phyloP scores from a whole-genome alignment of 2,797 vertebrate genomes.

The Sebastes taczanowskii region DNA sequence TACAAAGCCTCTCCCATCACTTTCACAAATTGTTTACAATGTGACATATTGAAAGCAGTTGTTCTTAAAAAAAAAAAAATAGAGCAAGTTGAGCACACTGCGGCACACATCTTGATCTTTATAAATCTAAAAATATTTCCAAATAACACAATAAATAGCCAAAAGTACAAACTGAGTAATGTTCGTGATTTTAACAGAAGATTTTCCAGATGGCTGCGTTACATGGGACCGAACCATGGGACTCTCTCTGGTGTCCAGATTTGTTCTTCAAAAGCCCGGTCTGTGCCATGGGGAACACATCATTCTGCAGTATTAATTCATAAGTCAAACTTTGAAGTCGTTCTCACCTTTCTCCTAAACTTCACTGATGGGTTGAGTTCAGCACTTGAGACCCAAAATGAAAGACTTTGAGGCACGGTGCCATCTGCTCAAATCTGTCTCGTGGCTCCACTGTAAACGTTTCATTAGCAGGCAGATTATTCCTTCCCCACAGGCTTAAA shows the following conservation, averaged over 20 bases:
- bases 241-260: conserved; percentile 38
- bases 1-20: conserved; percentile 3
- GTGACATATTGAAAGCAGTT: conserved; percentile 43
- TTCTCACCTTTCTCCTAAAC: conserved; percentile 59
- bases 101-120: conserved; percentile 29
- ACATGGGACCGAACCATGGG: conserved; percentile 11
- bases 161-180: conserved; percentile 30
- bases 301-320: conserved; percentile 1
- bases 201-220: conserved; percentile 45
- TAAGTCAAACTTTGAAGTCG: conserved; percentile 57
- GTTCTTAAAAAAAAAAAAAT: background rate
- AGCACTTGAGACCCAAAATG: conserved; percentile 39
- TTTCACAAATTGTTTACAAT: conserved; percentile 39
- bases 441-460: conserved; percentile 40
- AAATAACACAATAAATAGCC: conserved; percentile 38
- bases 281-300: conserved; percentile 23
- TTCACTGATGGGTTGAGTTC: conserved; percentile 29
- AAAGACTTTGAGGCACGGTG: conserved; percentile 42
- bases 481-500: conserved; percentile 23
- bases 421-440: conserved; percentile 39
- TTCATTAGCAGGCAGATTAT: conserved; percentile 58
- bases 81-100: background rate
- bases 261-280: conserved; percentile 12
- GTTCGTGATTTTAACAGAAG: conserved; percentile 33
- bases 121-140: conserved; percentile 26